Evolutionary conservation across 2,888 invertebrate genomes (phyloP).

Genomic region (Anoncus sp.): DNA sequence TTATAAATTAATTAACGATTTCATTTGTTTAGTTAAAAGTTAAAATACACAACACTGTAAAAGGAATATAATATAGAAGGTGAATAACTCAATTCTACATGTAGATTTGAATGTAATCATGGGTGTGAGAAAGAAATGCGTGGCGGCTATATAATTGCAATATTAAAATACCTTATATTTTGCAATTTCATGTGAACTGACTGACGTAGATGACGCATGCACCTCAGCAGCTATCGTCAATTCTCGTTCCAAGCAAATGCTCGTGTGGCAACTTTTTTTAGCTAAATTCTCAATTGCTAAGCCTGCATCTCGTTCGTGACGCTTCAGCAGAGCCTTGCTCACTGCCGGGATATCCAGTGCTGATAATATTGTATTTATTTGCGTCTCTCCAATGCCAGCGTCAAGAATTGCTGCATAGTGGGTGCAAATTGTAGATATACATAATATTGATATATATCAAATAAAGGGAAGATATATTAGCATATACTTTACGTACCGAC

Average conservation of each 20-base stretch:
- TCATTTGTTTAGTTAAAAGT: too few relatives aligned
- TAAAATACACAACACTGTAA: conserved; percentile 7
- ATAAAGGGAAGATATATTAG: conserved; percentile 17
- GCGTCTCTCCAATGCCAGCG: conserved; percentile 17
- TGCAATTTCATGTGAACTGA: background rate
- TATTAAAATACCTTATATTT: conserved; percentile 43
- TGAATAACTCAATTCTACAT: conserved; percentile 20
- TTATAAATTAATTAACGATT: conserved; percentile 16
- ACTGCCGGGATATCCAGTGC: conserved; percentile 49
- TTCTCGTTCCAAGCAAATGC: conserved; percentile 42
- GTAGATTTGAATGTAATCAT: conserved; percentile 7
- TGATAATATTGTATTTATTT: conserved; percentile 51
- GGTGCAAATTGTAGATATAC: background rate
- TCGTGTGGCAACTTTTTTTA: conserved; percentile 42
- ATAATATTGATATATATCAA: conserved; percentile 5
- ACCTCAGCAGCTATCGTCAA: conserved; percentile 28
- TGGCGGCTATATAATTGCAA: background rate
- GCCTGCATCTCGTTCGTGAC: conserved; percentile 52
- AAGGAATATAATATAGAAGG: conserved; percentile 4
- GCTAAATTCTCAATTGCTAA: conserved; percentile 53
- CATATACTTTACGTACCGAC: conserved; percentile 17
- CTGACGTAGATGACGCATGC: conserved; percentile 6
- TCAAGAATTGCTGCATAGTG: conserved; percentile 34
- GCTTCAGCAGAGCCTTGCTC: conserved; percentile 39
- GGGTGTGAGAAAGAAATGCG: background rate